Evolutionary conservation across 2,113 vertebrate genomes (phyloP).

Genomic region (Phrynocephalus versicolor): DNA sequence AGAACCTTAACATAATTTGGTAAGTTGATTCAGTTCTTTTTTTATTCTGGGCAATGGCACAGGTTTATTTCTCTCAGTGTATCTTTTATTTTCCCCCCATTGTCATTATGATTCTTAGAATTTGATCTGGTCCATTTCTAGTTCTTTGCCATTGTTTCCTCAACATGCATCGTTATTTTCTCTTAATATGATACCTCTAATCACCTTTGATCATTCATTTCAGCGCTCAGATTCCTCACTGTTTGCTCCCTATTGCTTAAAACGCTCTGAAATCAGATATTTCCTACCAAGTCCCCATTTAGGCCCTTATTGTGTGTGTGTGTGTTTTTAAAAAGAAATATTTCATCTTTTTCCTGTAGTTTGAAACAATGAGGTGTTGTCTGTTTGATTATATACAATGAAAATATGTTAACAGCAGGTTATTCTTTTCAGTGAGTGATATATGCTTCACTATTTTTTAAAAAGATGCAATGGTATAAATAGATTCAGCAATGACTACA

Average conservation of each 20-base stretch:
- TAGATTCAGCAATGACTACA: neutral
- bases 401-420: slow-evolving; percentile 58
- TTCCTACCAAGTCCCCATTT: slow-evolving; percentile 58
- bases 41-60: slow-evolving; percentile 25
- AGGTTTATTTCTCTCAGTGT: slow-evolving; percentile 45
- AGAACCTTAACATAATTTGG: slow-evolving; percentile 42
- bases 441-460: neutral
- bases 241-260: slow-evolving; percentile 65
- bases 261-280: slow-evolving; percentile 54
- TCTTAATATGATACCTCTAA: slow-evolving; percentile 55
- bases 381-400: slow-evolving; percentile 42
- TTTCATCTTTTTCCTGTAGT: slow-evolving; percentile 52
- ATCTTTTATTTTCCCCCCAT: slow-evolving; percentile 52
- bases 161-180: slow-evolving; percentile 61
- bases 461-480: neutral
- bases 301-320: slow-evolving; percentile 48
- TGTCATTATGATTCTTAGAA: slow-evolving; percentile 62
- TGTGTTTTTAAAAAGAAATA: slow-evolving; percentile 45
- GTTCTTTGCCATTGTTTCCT: slow-evolving; percentile 49
- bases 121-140: slow-evolving; percentile 67
- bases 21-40: slow-evolving; percentile 10
- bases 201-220: slow-evolving; percentile 63
- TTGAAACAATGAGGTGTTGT: slow-evolving; percentile 63
- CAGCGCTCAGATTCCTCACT: slow-evolving; percentile 61
- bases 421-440: slow-evolving; percentile 43